A percentile compares a stretch with the other conserved stretches of the same genome.
Evolutionary conservation across 2,113 vertebrate genomes (phyloP).

Genomic region (Eudyptes chrysolophus): DNA sequence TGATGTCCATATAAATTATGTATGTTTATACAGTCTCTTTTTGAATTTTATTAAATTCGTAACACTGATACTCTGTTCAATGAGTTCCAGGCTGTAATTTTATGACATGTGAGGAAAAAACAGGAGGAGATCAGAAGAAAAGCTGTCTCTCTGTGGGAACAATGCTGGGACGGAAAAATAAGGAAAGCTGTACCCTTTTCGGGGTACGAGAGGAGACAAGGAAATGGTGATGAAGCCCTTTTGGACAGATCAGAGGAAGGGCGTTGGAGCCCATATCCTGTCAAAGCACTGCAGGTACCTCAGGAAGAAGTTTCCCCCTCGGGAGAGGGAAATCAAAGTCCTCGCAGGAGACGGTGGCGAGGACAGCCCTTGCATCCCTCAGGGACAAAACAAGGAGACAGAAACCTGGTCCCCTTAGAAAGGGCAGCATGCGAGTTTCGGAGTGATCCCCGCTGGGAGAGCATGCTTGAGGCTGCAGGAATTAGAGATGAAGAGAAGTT

Average conservation of each 20-base stretch:
- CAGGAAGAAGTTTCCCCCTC: not conserved
- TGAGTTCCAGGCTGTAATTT: not conserved
- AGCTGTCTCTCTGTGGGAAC: not conserved
- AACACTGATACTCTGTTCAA: not conserved
- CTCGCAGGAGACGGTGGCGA: not conserved
- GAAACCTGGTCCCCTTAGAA: not conserved
- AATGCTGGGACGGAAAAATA: not conserved
- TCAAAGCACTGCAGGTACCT: not conserved
- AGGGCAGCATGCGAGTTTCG: not conserved
- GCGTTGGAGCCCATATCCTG: not conserved
- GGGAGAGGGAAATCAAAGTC: not conserved
- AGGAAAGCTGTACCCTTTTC: not conserved
- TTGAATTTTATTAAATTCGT: not conserved
- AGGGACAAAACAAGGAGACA: not conserved
- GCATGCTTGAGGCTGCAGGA: accelerated
- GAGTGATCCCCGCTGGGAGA: not conserved
- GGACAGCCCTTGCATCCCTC: not conserved
- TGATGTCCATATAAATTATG: not conserved
- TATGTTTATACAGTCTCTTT: not conserved
- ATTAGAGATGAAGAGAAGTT: not conserved
- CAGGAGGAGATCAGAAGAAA: not conserved
- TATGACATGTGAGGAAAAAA: not conserved
- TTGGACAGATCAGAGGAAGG: not conserved
- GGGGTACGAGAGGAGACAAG: not conserved
- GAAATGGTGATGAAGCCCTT: not conserved